Evolutionary conservation across 2,797 vertebrate genomes (phyloP), one percentile per base, ranked within the genome.

Genomic region (Gastrophryne carolinensis): DNA sequence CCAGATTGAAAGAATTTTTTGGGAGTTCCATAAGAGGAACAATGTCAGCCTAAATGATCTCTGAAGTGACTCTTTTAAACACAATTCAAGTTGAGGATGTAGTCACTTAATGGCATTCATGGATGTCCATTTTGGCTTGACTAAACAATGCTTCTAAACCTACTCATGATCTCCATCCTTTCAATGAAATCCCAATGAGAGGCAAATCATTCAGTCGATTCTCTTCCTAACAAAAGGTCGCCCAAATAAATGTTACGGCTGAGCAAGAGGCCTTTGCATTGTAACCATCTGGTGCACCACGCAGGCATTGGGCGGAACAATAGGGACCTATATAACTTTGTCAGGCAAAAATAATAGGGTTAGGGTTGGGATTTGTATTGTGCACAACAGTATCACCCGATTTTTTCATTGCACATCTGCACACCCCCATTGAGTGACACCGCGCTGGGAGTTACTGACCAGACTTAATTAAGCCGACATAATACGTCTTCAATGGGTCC

Each of bases 391-490:
- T 81, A 81, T 87, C 80, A 74, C 85, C 86, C 88, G 80, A 83
- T 88, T 86, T 89, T 90, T 91, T 94, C 91, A 90, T 89, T 89
- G 89, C 91, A 91, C 95, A 96, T 96, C 94, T 97, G 94, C 90
- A 88, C 89, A 79, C 85, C 86, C n/a, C 85, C 88, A 84, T 88
- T 89, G 88, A 87, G 93, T 87, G 91, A 90, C 91, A 85, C 80
- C 74, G 86, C 73, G 85, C 89, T 88, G 91, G 89, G 91, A 93
- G 92, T 91, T 94, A 92, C 90, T 93, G 93, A 93, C 92, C 92
- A 94, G 92, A 95, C 92, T 95, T 92, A 91, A 95, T 97, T 95
- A 95, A 94, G 93, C 90, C 90, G 88, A 86, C 86, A 93, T 92
- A 93, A 89, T 87, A 89, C 90, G 90, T 85, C 86, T 85, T 90